Evolutionary conservation across 1,140 invertebrate genomes (phyloP), one percentile per base, ranked within the genome.

Genomic region (Piezodorus guildinii): DNA sequence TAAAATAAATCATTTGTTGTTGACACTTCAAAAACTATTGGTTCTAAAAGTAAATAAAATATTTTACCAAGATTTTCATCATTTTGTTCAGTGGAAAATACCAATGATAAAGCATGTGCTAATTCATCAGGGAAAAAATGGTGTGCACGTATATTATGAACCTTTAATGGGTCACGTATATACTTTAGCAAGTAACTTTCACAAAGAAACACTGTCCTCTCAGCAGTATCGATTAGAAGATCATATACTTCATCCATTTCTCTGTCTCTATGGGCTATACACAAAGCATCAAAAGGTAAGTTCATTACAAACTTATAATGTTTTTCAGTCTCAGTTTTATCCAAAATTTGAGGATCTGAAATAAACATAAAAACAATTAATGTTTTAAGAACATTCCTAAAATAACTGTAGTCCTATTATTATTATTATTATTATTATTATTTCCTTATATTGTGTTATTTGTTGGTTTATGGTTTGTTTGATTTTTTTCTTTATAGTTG

Each of bases 251-350:
- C 44, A 27, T 62, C 27, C 16, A 51, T 16, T 14, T n/a, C 16
- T 27, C 60, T 34, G 5, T 23, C 15, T 23, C 46, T 62, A n/a
- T 62, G n/a, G 25, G 44, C 44, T 15, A 62, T 16, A 27, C 60
- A 62, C 4, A 62, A 19, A 3, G 43, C 60, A 49, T 62, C 60
- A n/a, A 62, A 25, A 21, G 60, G 21, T 58, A 58, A 15, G 8
- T 25, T 58, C 17, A 58, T 27, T 27, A 23, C 25, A 17, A 58
- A 34, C 15, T 58, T 58, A 23, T 34, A 27, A 58, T 17, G 23
- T 9, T 34, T 58, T 23, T 58, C 54, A 49, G 6, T 39, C 34
- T 39, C 34, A 12, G 6, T 39, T 39, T 39, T 39, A 39, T 39
- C 34, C 34, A 39, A 39, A 39, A 39, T 39, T 12, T 39, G 34